Evolutionary conservation across 1,140 invertebrate species (phyloP), one percentile per base, ranked within the genome.

Genomic region (Teleopsis dalmanni): DNA sequence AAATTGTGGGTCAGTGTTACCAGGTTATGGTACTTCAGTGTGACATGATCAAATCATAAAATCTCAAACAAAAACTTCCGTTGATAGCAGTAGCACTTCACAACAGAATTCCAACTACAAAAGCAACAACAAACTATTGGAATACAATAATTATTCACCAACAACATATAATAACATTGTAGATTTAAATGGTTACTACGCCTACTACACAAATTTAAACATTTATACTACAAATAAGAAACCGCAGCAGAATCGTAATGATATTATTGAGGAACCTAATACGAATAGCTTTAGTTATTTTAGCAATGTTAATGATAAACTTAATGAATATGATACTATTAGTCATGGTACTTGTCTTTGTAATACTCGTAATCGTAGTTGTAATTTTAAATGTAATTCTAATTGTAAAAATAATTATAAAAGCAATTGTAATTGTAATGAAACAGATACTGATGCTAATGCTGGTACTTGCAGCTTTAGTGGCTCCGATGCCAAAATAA

Each of bases 1-100:
- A 1, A 51, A 41, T 48, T 58, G 63, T 55, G 57, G 59, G 26
- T 68, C 63, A 34, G 60, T 58, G 29, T 48, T 70, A 48, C 64
- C 67, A 6, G 66, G 66, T n/a, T 61, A 65, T 55, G 67, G 64
- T 43, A 70, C 66, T 26, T 55, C 66, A 51, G 67, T 70, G 62
- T 70, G 67, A 70, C 67, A 69, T 69, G 61, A 66, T 40, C 23
- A 21, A 22, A 34, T 10, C 21, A 33, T 41, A 10, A 13, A n/a
- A 25, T 18, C 13, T n/a, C 22, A 27, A 16, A 4, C 40, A 42
- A n/a, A 5, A 18, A 16, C 35, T 9, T 19, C 11, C 16, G 14
- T 42, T 42, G 23, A 21, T 42, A 26, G 11, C 6, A 10, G n/a
- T 14, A 26, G 40, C n/a, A 10, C 7, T 14, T 9, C 16, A 11